These are phyloP conservation scores for Machimus rusticus DNA, from an alignment of 2,888 invertebrate species.

Conservation along the genomic window DNA sequence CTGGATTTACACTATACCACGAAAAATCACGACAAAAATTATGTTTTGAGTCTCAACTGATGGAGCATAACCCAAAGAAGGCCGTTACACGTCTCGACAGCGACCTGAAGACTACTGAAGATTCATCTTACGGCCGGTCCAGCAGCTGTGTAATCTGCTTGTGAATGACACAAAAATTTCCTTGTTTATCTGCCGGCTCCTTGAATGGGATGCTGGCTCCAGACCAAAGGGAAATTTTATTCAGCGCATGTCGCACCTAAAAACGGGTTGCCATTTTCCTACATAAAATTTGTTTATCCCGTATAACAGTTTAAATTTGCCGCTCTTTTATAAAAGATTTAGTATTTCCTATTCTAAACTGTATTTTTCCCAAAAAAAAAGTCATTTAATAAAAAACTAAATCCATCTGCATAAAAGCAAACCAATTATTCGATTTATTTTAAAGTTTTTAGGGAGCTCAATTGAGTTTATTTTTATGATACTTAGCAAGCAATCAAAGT, in stretches of 20 bases:
- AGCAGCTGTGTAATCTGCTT: neutral
- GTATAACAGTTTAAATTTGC: slow-evolving; percentile 4
- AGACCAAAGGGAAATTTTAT: neutral
- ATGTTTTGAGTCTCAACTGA: neutral
- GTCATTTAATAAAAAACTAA: neutral
- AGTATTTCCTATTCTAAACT: neutral
- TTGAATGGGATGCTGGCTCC: neutral
- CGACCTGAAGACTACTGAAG: slow-evolving; percentile 6
- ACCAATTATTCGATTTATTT: neutral
- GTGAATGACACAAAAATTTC: slow-evolving; percentile 19
- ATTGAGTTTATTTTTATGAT: neutral
- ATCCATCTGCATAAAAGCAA: neutral
- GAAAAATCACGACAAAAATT: neutral
- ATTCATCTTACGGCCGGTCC: neutral
- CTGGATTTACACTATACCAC: neutral
- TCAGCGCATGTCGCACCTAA: neutral
- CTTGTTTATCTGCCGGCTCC: slow-evolving; percentile 30
- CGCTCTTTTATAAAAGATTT: neutral
- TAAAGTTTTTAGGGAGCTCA: neutral
- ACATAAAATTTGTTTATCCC: neutral
- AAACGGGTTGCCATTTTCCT: neutral
- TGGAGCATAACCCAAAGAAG: neutral
- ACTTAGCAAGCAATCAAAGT: neutral
- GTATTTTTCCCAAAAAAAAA: neutral
- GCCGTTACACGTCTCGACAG: neutral